Base-by-base conservation (phyloP, 2,888 invertebrate genomes). In the Prosapia bicincta region DNA sequence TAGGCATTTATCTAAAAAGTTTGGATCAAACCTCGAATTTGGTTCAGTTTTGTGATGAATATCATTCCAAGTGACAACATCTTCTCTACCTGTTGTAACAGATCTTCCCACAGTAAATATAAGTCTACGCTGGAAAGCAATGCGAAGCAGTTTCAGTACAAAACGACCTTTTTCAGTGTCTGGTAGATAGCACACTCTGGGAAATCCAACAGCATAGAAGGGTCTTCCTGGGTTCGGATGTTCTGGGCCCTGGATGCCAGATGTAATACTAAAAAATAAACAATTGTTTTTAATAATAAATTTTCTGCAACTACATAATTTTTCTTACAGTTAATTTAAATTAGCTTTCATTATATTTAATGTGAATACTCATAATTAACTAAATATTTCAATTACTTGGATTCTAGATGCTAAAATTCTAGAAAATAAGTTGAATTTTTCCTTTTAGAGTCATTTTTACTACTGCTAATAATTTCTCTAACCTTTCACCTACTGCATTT, bases 1-100 rank as follows among this genome's bases (percentile, higher is more conserved):
- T 67, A 90, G 82, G 20, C 91, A 89, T 79, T 90, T 88, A 81
- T 90, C 91, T 80, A 95, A 86, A 84, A 94, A 95, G 77, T 89
- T 90, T 3, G 90, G 89, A 86, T 94, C 94, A 1, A 94, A 94
- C 84, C 92, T 94, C 80, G 92, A 92, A 80, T 88, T 87, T 1
- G 87, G 88, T 84, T 92, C 91, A 76, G 95, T 95, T 85, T 95
- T 95, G 84, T 95, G 95, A 82, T 95, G 95, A 78, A 95, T 92
- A 82, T 91, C 92, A 83, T 94, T 94, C 98, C 98, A 98, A 68
- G 95, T 91, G 74, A 97, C 94, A 77, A 96, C 95, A 86, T 97
- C 94, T 83, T 94, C 93, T 81, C 93, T 91, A 0, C 97, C 97
- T 0, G 97, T 97, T 0, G 97, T 98, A 76, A 91, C 91, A 0